Evolutionary conservation across 2,888 invertebrate species (phyloP), one percentile per base, ranked within the genome.

Genomic region (Portevinia maculata): DNA sequence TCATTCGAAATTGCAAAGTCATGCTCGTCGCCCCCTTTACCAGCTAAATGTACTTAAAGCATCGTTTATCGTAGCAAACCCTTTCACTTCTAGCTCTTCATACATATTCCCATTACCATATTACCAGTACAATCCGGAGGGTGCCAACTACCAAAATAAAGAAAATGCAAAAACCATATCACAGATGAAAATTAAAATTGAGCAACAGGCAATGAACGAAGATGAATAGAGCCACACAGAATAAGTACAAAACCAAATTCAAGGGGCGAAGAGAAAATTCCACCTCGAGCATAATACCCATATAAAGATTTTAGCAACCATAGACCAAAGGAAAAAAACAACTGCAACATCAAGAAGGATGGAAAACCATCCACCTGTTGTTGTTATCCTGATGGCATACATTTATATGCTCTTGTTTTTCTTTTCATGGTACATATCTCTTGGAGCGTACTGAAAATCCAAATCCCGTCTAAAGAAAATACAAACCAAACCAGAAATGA

Each of bases 351-450:
- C 24, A n/a, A 37, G 64, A 30, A 44, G 37, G 44, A 48, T 30
- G 46, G 55, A 69, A 69, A 76, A 62, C 39, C 69, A 62, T 39
- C 69, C 76, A 76, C 76, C 76, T 76, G 76, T 76, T 76, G 75
- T 75, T 67, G 53, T 37, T 52, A 46, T 52, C 59, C 55, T 73
- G 55, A 44, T 62, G 65, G 53, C 53, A 67, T 69, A 67, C 67
- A 60, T 67, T n/a, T n/a, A 48, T 76, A 21, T 55, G 39, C 60
- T 62, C 65, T 55, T 76, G 60, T 69, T 69, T 60, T n/a, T n/a
- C n/a, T n/a, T 62, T 62, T 37, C 53, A 62, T 53, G 30, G 48
- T 69, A 76, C 67, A 76, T 76, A 76, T 60, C 65, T 46, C 69
- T 48, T 48, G 24, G 46, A 69, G 48, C 57, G 48, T 57, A 55